Conservation (phyloP, 2,888 invertebrate genomes). For the Luperina nickerlii region DNA sequence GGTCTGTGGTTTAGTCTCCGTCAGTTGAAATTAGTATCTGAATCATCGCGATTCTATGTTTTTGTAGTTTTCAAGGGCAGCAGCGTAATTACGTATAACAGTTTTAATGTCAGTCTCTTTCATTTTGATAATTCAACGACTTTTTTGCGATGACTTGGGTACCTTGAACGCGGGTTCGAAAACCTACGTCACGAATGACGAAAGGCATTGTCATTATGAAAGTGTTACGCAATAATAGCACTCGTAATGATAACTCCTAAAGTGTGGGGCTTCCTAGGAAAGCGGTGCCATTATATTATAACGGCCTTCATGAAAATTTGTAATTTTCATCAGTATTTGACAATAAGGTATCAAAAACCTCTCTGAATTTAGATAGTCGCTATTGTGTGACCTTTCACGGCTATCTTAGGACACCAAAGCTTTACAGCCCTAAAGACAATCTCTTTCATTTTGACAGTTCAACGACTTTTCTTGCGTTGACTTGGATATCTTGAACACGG, state of each 20-base stretch:
- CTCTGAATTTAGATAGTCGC: too few relatives aligned
- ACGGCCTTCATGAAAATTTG: too few relatives aligned
- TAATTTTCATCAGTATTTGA: neutral
- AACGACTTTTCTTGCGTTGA: neutral
- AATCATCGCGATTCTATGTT: conserved; percentile 24
- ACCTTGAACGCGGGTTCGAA: neutral
- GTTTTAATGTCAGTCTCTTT: neutral
- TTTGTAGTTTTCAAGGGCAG: conserved; percentile 27
- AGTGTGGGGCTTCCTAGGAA: too few relatives aligned
- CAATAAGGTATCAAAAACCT: neutral
- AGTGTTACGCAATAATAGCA: neutral
- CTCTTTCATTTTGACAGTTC: neutral
- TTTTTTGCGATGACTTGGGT: neutral
- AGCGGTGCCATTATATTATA: neutral
- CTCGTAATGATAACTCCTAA: too few relatives aligned
- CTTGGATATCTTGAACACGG: too few relatives aligned
- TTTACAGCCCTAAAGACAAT: too few relatives aligned
- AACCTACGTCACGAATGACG: neutral
- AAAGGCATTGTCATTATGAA: neutral
- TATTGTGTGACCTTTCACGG: too few relatives aligned
- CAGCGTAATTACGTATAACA: neutral
- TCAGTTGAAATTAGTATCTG: conserved; percentile 5
- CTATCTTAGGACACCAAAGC: too few relatives aligned
- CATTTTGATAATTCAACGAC: neutral
- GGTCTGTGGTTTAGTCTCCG: conserved; percentile 44